phyloP scores from a whole-genome alignment of 2,888 invertebrate species.

The Sinopyrophorus schimmeli region DNA sequence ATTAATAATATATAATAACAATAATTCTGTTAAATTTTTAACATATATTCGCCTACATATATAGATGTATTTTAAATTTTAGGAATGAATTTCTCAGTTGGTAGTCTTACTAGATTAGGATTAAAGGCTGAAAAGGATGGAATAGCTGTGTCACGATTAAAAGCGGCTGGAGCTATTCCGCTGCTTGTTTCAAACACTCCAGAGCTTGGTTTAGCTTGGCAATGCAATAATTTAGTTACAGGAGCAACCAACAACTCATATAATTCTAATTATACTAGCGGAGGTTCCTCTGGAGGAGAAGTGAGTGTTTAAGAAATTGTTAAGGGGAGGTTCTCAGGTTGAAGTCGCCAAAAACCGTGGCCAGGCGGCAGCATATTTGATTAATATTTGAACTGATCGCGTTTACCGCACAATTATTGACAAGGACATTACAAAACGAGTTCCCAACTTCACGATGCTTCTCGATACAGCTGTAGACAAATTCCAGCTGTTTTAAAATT shows the following conservation, averaged over 20 bases:
- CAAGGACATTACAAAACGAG: too few relatives aligned
- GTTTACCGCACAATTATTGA: too few relatives aligned
- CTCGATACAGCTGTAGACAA: too few relatives aligned
- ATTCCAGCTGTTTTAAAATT: too few relatives aligned
- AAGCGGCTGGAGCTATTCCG: constrained; percentile 63
- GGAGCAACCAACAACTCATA: constrained; percentile 69
- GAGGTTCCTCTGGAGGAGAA: constrained; percentile 68
- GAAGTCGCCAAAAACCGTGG: too few relatives aligned
- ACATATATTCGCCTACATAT: too few relatives aligned
- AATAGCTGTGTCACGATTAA: constrained; percentile 56
- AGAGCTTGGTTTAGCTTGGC: constrained; percentile 65
- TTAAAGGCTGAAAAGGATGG: constrained; percentile 58
- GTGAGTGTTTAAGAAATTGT: constrained; percentile 43
- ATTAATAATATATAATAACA: background rate
- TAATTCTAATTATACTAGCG: constrained; percentile 60
- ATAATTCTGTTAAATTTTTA: background rate
- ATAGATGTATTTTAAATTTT: too few relatives aligned
- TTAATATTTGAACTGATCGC: too few relatives aligned
- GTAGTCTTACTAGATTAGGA: constrained; percentile 31
- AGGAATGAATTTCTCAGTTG: too few relatives aligned
- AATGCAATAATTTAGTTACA: constrained; percentile 62
- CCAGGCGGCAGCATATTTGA: too few relatives aligned
- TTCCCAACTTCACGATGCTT: too few relatives aligned
- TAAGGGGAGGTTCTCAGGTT: too few relatives aligned
- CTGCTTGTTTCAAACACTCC: constrained; percentile 67